These are phyloP conservation scores for Serilophus lunatus DNA, from an alignment of 2,113 vertebrate species.

Conservation along the genomic window DNA sequence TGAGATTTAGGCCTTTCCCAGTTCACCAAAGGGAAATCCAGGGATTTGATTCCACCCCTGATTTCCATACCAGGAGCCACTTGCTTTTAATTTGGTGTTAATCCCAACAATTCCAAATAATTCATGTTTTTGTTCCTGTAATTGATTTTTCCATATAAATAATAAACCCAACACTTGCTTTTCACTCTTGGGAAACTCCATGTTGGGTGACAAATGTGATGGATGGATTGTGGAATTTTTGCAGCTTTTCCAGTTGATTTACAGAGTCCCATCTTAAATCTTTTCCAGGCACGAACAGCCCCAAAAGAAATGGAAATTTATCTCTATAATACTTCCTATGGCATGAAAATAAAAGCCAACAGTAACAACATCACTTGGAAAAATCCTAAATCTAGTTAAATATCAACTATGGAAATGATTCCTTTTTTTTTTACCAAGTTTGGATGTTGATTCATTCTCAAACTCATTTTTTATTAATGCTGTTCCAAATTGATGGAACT, in stretches of 20 bases:
- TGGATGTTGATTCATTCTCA: neutral
- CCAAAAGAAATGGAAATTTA: fast-evolving
- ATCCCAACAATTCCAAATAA: neutral
- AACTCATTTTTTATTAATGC: neutral
- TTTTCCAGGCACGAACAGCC: neutral
- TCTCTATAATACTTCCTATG: neutral
- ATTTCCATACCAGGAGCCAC: neutral
- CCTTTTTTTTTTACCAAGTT: neutral
- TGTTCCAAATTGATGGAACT: neutral
- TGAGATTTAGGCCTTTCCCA: neutral
- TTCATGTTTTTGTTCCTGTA: neutral
- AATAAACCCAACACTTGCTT: neutral
- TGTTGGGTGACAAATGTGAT: fast-evolving
- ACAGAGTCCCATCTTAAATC: neutral
- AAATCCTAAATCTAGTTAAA: neutral
- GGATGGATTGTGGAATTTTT: neutral
- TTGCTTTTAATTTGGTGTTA: neutral
- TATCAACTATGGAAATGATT: neutral
- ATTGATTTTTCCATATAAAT: neutral
- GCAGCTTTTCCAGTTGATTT: neutral
- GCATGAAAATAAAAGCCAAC: neutral
- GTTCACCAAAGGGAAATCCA: neutral
- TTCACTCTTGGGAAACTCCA: neutral
- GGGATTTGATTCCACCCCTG: neutral
- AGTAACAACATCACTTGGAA: neutral